These are phyloP conservation scores for Origma solitaria DNA, from an alignment of 2,113 vertebrate species.

Conservation along the genomic window DNA sequence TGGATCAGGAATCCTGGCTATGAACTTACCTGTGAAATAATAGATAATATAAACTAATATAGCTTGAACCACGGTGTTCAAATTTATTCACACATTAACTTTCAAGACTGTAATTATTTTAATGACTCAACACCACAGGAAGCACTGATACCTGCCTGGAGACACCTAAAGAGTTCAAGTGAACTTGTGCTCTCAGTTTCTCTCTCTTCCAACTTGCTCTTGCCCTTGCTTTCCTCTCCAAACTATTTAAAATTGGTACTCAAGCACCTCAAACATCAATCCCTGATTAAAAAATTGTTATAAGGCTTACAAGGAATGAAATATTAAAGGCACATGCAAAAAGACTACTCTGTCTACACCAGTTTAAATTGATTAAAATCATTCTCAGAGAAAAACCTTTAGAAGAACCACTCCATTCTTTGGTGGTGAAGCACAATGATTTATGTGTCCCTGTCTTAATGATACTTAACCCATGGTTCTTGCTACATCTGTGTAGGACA, in stretches of 20 bases:
- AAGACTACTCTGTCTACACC: neutral
- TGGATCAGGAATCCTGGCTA: neutral
- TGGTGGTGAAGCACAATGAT: neutral
- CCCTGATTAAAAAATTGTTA: neutral
- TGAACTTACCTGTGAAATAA: neutral
- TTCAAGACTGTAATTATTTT: neutral
- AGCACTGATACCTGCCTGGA: neutral
- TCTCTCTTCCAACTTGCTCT: neutral
- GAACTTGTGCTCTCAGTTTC: neutral
- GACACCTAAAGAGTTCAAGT: neutral
- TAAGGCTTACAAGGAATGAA: neutral
- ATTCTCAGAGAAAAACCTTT: neutral
- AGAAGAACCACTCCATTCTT: neutral
- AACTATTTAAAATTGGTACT: neutral
- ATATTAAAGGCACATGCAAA: neutral
- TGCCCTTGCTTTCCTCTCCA: neutral
- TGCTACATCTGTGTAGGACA: rapidly evolving
- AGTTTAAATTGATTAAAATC: neutral
- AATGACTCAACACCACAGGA: neutral
- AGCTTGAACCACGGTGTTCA: neutral
- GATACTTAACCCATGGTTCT: neutral
- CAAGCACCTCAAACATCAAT: neutral
- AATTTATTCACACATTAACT: neutral
- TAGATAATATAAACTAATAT: neutral
- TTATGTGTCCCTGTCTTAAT: neutral